These are phyloP conservation scores for Drosophila birchii DNA, from an alignment of 2,888 invertebrate species.

Conservation along the genomic window DNA sequence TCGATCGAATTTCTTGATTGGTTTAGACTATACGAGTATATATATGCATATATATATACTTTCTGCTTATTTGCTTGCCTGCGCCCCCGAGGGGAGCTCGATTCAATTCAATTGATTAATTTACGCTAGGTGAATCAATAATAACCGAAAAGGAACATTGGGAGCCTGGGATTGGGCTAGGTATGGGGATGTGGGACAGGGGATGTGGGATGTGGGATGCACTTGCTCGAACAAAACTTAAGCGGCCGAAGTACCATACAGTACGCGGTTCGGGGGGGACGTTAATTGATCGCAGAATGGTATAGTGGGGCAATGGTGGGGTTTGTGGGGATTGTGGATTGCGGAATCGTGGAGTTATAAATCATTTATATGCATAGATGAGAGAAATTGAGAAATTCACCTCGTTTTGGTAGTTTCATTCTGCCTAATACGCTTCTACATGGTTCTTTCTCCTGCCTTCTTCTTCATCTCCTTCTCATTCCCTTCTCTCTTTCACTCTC, in stretches of 20 bases:
- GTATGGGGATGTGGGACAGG: neutral
- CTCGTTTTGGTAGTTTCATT: slow-evolving; percentile 54
- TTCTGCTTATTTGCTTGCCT: slow-evolving; percentile 12
- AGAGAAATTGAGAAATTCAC: slow-evolving; percentile 72
- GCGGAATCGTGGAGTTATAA: slow-evolving; percentile 18
- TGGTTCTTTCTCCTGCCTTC: slow-evolving; percentile 43
- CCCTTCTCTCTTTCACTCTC: slow-evolving; percentile 16
- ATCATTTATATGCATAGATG: slow-evolving; percentile 35
- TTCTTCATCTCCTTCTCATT: slow-evolving; percentile 11
- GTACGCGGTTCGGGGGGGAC: neutral
- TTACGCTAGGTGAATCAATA: slow-evolving; percentile 21
- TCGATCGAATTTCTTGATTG: slow-evolving; percentile 37
- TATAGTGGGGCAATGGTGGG: slow-evolving; percentile 3
- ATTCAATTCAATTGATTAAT: slow-evolving; percentile 41
- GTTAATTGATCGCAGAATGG: slow-evolving; percentile 4
- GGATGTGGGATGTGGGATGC: slow-evolving; percentile 5
- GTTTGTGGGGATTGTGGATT: neutral
- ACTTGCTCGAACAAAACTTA: slow-evolving; percentile 25
- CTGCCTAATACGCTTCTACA: slow-evolving; percentile 58
- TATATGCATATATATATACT: slow-evolving; percentile 14
- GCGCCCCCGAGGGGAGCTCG: slow-evolving; percentile 4
- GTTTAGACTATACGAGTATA: slow-evolving; percentile 28
- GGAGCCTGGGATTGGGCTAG: neutral
- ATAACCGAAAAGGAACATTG: slow-evolving; percentile 4
- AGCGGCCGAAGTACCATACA: neutral